phyloP scores from a whole-genome alignment of 2,113 vertebrate species.

The Corythoichthys haematopterus region DNA sequence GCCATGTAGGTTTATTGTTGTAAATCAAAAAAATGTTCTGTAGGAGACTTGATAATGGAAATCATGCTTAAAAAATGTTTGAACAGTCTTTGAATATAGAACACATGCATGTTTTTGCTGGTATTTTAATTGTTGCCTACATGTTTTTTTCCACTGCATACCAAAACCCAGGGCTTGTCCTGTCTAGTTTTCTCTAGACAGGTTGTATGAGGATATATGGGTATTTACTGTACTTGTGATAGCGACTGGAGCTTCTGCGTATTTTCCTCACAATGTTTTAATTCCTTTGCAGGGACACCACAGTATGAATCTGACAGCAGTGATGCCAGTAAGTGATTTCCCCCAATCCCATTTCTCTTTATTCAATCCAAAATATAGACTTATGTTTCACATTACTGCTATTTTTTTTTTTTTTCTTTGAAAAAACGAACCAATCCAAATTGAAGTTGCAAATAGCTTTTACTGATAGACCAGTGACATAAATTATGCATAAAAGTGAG shows the following conservation, averaged over 20 bases:
- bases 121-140: not conserved
- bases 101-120: not conserved
- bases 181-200: slow-evolving; percentile 18
- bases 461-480: slow-evolving; percentile 8
- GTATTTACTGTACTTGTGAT: not conserved
- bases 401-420: not conserved
- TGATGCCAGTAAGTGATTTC: slow-evolving; percentile 21
- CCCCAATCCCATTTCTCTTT: not conserved
- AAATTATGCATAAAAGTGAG: slow-evolving; percentile 9
- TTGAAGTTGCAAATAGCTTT: slow-evolving; percentile 5
- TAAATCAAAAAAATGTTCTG: not conserved
- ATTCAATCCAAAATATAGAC: slow-evolving; percentile 3
- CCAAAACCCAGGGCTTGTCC: slow-evolving; percentile 19
- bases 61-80: not conserved
- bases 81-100: not conserved
- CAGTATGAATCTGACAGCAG: slow-evolving; percentile 25
- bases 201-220: not conserved
- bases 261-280: slow-evolving; percentile 13
- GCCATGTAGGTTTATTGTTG: slow-evolving; percentile 74
- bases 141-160: slow-evolving; percentile 5
- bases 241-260: not conserved
- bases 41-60: not conserved
- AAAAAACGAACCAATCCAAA: not conserved
- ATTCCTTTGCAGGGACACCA: slow-evolving; percentile 36
- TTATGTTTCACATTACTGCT: not conserved